Evolutionary conservation across 2,888 invertebrate species (phyloP).

Genomic region (Erynnis tages): DNA sequence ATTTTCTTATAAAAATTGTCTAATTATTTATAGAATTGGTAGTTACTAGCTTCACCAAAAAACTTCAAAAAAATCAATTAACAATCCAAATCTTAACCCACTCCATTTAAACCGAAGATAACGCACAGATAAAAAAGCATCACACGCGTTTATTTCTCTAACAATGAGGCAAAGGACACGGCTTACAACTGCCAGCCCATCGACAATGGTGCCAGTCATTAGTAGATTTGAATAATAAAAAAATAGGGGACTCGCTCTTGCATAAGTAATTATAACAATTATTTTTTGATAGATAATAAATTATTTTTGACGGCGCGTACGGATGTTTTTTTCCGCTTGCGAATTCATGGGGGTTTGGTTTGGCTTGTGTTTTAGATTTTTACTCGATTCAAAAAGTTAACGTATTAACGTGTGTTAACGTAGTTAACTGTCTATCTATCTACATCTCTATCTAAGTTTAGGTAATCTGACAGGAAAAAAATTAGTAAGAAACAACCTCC

Average conservation of each 20-base stretch:
- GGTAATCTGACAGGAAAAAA: too few species aligned
- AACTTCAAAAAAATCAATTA: too few species aligned
- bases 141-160: constrained; percentile 13
- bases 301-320: constrained; percentile 56
- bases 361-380: too few species aligned
- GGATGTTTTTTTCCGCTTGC: constrained; percentile 7
- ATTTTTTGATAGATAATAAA: constrained; percentile 78
- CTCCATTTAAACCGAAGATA: background rate
- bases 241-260: constrained; percentile 54
- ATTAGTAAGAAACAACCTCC: too few species aligned
- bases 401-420: too few species aligned
- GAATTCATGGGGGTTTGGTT: constrained; percentile 7
- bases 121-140: constrained; percentile 15
- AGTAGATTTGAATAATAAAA: constrained; percentile 72
- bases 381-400: too few species aligned
- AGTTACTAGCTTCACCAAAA: too few species aligned
- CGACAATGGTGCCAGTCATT: constrained; percentile 66
- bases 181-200: constrained; percentile 44
- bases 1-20: too few species aligned
- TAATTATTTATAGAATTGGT: too few species aligned
- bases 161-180: constrained; percentile 36
- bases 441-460: too few species aligned
- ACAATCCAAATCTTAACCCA: too few species aligned
- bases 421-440: too few species aligned
- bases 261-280: constrained; percentile 78